Conservation (phyloP, 2,888 invertebrate species). For the Lymantria monacha region DNA sequence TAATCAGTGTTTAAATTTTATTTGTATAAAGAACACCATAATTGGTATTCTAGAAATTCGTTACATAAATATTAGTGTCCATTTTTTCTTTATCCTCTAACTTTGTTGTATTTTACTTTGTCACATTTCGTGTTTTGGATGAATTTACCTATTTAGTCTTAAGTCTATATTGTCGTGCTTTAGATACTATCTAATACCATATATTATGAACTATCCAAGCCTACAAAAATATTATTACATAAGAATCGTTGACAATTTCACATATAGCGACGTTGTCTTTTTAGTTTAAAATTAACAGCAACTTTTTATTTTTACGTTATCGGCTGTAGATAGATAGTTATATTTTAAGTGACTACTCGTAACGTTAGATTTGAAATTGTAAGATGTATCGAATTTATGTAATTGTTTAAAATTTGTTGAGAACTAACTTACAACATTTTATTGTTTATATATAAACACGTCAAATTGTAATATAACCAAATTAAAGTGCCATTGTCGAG, state of each 20-base stretch:
- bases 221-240: background rate
- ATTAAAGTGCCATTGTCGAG: conserved; percentile 21
- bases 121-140: conserved; percentile 5
- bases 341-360: too few relatives aligned
- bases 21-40: too few relatives aligned
- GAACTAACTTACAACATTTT: background rate
- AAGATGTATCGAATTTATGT: background rate
- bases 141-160: conserved; percentile 24
- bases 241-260: too few relatives aligned
- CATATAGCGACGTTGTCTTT: too few relatives aligned
- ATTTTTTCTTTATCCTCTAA: too few relatives aligned
- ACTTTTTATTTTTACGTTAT: too few relatives aligned
- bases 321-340: too few relatives aligned
- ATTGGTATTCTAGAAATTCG: too few relatives aligned
- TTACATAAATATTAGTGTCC: too few relatives aligned
- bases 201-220: background rate
- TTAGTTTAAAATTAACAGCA: too few relatives aligned
- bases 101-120: too few relatives aligned
- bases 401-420: background rate
- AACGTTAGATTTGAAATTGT: background rate
- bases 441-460: background rate
- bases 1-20: too few relatives aligned
- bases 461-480: conserved; percentile 18
- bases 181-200: background rate
- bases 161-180: conserved; percentile 3